A percentile compares a stretch with the other conserved stretches of the same genome.
phyloP scores from a whole-genome alignment of 2,113 vertebrate genomes.

The Nycticryphes semicollaris region DNA sequence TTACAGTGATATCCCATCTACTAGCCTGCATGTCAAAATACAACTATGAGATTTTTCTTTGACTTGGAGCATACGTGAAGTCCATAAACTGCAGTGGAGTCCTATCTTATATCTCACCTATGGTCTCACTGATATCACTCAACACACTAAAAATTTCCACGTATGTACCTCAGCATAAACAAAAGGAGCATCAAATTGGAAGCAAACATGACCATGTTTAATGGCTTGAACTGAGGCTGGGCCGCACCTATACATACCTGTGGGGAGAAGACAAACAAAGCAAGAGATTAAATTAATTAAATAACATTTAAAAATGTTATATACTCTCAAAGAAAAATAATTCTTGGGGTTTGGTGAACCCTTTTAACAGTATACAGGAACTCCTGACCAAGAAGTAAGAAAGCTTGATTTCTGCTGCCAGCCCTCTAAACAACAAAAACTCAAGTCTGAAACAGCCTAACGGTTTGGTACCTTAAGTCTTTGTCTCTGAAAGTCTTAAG shows the following conservation, averaged over 20 bases:
- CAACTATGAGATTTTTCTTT: not conserved
- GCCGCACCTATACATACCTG: constrained; percentile 95
- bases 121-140: not conserved
- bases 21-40: not conserved
- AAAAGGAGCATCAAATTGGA: constrained; percentile 90
- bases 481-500: not conserved
- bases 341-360: not conserved
- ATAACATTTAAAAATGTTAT: not conserved
- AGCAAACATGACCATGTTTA: constrained; percentile 92
- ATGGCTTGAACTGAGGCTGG: constrained; percentile 92
- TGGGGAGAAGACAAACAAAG: not conserved
- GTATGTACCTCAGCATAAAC: constrained; percentile 89
- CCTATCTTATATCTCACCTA: not conserved
- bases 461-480: not conserved
- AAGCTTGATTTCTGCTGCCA: not conserved
- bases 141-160: not conserved
- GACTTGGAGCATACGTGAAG: not conserved
- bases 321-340: not conserved
- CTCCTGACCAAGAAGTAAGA: not conserved
- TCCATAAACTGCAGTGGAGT: not conserved
- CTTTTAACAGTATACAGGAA: not conserved
- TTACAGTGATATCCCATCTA: not conserved
- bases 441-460: not conserved
- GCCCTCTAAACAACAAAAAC: not conserved
- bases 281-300: not conserved